Evolutionary conservation across 2,888 invertebrate species (phyloP).

Genomic region (Diogma glabrata): DNA sequence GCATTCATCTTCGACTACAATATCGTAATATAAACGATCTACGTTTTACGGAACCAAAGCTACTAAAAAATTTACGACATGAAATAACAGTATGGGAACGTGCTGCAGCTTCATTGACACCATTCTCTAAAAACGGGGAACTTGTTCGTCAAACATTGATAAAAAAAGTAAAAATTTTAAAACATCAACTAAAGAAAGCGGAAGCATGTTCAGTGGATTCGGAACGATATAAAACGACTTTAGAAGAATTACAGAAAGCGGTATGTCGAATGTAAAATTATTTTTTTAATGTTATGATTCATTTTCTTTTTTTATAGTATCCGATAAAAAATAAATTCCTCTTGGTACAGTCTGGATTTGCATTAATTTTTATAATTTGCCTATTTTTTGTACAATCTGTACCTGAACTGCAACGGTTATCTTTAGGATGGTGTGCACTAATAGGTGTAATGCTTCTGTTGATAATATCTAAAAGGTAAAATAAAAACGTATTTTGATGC

Average conservation of each 20-base stretch:
- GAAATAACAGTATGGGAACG: constrained; percentile 79
- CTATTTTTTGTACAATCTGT: constrained; percentile 76
- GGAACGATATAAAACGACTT: constrained; percentile 53
- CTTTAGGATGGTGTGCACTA: constrained; percentile 78
- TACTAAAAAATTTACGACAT: constrained; percentile 59
- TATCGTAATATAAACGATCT: constrained; percentile 60
- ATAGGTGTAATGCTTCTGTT: constrained; percentile 68
- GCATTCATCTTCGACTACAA: constrained; percentile 56
- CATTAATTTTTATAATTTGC: constrained; percentile 58
- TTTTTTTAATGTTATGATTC: too few relatives aligned
- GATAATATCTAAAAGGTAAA: constrained; percentile 62
- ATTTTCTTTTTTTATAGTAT: too few relatives aligned
- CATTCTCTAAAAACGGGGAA: constrained; percentile 74
- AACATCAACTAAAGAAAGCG: constrained; percentile 45
- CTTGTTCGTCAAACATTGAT: constrained; percentile 66
- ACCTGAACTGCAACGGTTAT: constrained; percentile 55
- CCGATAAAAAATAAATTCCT: constrained; percentile 63
- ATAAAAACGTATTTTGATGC: too few relatives aligned
- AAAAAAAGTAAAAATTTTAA: constrained; percentile 58
- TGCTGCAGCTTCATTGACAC: constrained; percentile 63
- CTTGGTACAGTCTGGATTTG: constrained; percentile 58
- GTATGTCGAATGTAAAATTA: too few relatives aligned
- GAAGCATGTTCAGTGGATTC: constrained; percentile 39
- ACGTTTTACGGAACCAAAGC: constrained; percentile 58
- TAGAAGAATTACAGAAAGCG: constrained; percentile 48